Evolutionary conservation across 2,888 invertebrate species (phyloP).

Genomic region (Eupithecia insigniata): DNA sequence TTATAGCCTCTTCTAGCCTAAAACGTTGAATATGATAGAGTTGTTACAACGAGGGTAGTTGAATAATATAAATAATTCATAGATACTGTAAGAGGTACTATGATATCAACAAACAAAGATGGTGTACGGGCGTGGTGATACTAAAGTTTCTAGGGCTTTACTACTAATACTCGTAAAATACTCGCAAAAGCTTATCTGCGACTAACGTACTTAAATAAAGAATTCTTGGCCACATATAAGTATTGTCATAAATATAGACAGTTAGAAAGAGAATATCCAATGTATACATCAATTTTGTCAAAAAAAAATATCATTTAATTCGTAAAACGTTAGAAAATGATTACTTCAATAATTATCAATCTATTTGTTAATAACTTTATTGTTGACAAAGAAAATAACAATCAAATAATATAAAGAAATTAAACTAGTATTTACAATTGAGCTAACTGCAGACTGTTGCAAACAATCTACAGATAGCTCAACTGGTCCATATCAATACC

Average conservation of each 20-base stretch:
- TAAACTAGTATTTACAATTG: too few relatives aligned
- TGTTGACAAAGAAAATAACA: too few relatives aligned
- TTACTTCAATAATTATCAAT: too few relatives aligned
- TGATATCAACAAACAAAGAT: constrained; percentile 64
- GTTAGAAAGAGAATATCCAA: background rate
- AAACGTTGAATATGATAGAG: constrained; percentile 36
- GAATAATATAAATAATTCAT: constrained; percentile 61
- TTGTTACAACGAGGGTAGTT: constrained; percentile 44
- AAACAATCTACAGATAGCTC: too few relatives aligned
- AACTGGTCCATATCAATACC: too few relatives aligned
- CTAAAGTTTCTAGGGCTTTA: constrained; percentile 39
- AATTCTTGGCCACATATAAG: background rate
- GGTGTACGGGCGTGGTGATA: constrained; percentile 43
- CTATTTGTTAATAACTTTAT: too few relatives aligned
- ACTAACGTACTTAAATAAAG: too few relatives aligned
- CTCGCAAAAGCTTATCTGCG: background rate
- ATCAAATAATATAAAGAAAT: too few relatives aligned
- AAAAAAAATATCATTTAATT: too few relatives aligned
- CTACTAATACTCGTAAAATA: constrained; percentile 31
- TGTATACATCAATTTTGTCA: background rate
- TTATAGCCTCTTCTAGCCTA: constrained; percentile 22
- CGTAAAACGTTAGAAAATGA: too few relatives aligned
- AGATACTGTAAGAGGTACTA: constrained; percentile 48
- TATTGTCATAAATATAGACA: background rate
- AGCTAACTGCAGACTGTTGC: too few relatives aligned